A percentile compares a stretch with the other conserved stretches of the same genome.
Evolutionary conservation across 2,113 vertebrate species (phyloP).

Genomic region (Oryzias javanicus): DNA sequence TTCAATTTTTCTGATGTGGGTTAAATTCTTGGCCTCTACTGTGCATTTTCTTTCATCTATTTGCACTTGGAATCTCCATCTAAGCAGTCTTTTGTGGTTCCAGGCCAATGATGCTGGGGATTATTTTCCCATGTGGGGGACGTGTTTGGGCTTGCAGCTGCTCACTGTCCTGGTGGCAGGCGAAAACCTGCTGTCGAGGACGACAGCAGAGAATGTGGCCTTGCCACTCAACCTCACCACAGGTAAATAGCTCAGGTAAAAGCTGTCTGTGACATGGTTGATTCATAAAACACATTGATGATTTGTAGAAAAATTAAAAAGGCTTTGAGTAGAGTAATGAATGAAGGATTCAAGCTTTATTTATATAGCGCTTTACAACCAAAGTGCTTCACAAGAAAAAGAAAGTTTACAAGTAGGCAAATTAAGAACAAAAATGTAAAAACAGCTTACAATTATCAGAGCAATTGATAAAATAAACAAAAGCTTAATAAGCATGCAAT

Average conservation of each 20-base stretch:
- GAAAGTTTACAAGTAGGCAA: too few species aligned
- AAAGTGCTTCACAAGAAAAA: too few species aligned
- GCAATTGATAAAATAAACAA: too few species aligned
- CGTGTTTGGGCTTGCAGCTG: constrained; percentile 80
- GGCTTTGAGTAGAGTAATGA: neutral
- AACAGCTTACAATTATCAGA: too few species aligned
- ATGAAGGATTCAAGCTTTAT: too few species aligned
- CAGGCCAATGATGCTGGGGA: constrained; percentile 79
- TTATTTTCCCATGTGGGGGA: constrained; percentile 84
- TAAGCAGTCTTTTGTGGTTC: constrained; percentile 9
- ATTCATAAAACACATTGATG: neutral
- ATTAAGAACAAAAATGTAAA: too few species aligned
- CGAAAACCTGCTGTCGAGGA: constrained; percentile 67
- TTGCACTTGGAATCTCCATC: too few species aligned
- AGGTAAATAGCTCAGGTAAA: constrained; percentile 51
- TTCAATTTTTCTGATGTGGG: too few species aligned
- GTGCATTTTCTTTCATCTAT: too few species aligned
- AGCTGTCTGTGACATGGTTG: neutral
- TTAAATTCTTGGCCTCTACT: too few species aligned
- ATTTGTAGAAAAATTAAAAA: neutral
- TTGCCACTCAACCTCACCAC: constrained; percentile 76
- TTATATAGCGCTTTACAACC: too few species aligned
- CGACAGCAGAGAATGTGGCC: constrained; percentile 70
- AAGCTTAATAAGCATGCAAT: too few species aligned
- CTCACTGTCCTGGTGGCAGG: constrained; percentile 76